Conservation (phyloP, 1,140 invertebrate genomes). For the Charaxes varanes region DNA sequence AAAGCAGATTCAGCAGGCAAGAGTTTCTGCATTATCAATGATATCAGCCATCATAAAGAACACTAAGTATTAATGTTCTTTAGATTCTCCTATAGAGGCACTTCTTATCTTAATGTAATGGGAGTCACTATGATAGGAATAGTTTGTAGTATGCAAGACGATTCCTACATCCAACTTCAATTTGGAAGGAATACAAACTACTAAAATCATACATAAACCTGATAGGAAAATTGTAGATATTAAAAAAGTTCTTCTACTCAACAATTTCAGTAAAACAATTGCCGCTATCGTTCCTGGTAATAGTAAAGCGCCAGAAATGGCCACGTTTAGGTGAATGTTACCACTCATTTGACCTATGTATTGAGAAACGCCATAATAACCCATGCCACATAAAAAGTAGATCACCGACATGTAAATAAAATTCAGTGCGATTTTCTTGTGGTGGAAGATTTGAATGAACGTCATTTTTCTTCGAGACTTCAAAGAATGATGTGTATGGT, state of each 20-base stretch:
- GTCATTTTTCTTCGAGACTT: conserved; percentile 23
- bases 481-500: conserved; percentile 12
- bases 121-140: too few species aligned
- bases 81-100: too few species aligned
- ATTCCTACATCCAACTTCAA: too few species aligned
- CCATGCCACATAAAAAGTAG: conserved; percentile 81
- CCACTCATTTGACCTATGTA: conserved; percentile 81
- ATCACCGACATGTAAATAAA: conserved; percentile 76
- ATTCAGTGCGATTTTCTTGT: conserved; percentile 34
- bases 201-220: too few species aligned
- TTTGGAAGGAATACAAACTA: too few species aligned
- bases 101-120: too few species aligned
- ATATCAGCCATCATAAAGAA: too few species aligned
- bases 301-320: conserved; percentile 76
- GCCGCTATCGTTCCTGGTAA: conserved; percentile 80
- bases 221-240: too few species aligned
- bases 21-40: too few species aligned
- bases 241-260: conserved; percentile 77
- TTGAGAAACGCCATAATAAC: conserved; percentile 84
- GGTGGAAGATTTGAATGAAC: conserved; percentile 45
- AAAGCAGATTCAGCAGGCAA: too few species aligned
- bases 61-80: too few species aligned
- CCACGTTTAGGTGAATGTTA: conserved; percentile 82
- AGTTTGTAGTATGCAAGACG: too few species aligned
- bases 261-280: conserved; percentile 76